phyloP scores from a whole-genome alignment of 1,140 invertebrate species.

The Drosophila biarmipes region DNA sequence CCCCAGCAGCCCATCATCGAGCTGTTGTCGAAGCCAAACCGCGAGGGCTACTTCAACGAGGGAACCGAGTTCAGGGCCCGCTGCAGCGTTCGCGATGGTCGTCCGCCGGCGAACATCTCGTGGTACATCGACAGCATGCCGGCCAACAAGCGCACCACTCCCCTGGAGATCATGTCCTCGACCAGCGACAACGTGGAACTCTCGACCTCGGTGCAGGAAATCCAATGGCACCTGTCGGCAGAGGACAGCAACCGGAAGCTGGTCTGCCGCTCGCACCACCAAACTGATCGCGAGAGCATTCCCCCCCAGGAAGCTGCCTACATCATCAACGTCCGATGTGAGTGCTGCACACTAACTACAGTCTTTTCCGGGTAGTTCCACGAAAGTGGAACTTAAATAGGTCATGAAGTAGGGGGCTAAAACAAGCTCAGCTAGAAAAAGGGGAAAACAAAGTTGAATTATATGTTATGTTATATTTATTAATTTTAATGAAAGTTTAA shows the following conservation, averaged over 20 bases:
- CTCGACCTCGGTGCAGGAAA: slow-evolving; percentile 87
- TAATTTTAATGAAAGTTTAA: too few relatives aligned
- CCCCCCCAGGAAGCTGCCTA: slow-evolving; percentile 74
- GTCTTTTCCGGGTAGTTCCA: not conserved
- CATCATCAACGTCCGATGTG: slow-evolving; percentile 70
- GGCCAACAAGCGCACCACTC: slow-evolving; percentile 86
- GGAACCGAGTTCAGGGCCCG: slow-evolving; percentile 87
- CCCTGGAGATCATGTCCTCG: slow-evolving; percentile 85
- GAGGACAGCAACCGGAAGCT: slow-evolving; percentile 88
- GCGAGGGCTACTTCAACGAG: slow-evolving; percentile 85
- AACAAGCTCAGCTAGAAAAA: too few relatives aligned
- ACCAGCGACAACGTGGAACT: slow-evolving; percentile 84
- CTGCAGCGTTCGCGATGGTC: slow-evolving; percentile 88
- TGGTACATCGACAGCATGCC: slow-evolving; percentile 88
- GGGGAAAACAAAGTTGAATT: too few relatives aligned
- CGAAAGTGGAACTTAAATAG: too few relatives aligned
- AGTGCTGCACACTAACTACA: slow-evolving; percentile 29
- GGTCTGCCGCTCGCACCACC: slow-evolving; percentile 88
- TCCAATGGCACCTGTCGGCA: slow-evolving; percentile 87
- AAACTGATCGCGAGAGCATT: slow-evolving; percentile 75
- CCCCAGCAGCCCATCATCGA: slow-evolving; percentile 87
- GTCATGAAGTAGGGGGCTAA: too few relatives aligned
- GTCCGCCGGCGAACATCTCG: slow-evolving; percentile 89
- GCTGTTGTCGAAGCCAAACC: slow-evolving; percentile 84
- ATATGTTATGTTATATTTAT: too few relatives aligned